Conservation (phyloP, 2,113 vertebrate genomes). For the Labeo catla region DNA sequence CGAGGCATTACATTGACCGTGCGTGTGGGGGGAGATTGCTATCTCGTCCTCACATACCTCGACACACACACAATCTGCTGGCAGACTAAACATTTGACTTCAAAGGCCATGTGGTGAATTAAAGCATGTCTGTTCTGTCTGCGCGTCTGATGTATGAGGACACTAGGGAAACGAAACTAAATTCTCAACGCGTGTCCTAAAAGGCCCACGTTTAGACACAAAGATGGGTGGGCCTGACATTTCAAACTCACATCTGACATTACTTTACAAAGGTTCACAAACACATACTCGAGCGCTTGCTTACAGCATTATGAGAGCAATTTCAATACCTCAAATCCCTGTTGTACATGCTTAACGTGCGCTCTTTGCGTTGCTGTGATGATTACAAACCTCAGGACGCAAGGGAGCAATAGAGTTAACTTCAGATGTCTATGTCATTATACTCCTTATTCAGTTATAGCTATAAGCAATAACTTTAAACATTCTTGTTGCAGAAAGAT, state of each 20-base stretch:
- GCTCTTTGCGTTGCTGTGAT: not conserved
- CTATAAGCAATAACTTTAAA: not conserved
- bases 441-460: not conserved
- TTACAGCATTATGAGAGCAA: not conserved
- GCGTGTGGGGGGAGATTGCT: constrained; percentile 15
- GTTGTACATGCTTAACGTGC: not conserved
- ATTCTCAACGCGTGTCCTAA: constrained; percentile 18
- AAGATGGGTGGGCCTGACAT: constrained; percentile 18
- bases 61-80: constrained; percentile 24
- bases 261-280: not conserved
- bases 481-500: not conserved
- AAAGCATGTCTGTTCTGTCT: constrained; percentile 43
- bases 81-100: constrained; percentile 60
- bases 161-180: constrained; percentile 28
- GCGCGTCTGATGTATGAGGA: constrained; percentile 9
- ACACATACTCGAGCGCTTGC: not conserved
- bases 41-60: constrained; percentile 48
- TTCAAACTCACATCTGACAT: not conserved
- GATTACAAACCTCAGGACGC: not conserved
- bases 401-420: not conserved
- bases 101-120: constrained; percentile 47
- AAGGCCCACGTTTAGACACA: constrained; percentile 26
- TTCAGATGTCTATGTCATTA: not conserved
- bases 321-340: constrained; percentile 1
- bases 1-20: constrained; percentile 42